phyloP scores from a whole-genome alignment of 1,140 invertebrate species.

The Luehdorfia chinensis region DNA sequence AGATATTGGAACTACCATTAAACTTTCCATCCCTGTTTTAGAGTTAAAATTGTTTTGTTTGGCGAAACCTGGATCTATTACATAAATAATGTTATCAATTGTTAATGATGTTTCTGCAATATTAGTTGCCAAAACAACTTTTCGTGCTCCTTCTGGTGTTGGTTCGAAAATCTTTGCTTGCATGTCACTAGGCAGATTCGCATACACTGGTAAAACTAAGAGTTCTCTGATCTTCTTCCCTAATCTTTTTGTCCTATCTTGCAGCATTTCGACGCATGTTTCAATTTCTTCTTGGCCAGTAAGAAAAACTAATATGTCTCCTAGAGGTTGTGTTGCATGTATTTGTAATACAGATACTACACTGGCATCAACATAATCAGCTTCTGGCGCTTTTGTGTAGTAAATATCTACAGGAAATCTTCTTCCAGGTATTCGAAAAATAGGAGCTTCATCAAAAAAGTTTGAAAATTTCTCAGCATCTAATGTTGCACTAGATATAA shows the following conservation, averaged over 20 bases:
- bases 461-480: slow-evolving; percentile 99
- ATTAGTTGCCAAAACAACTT: slow-evolving; percentile 98
- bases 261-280: slow-evolving; percentile 94
- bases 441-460: slow-evolving; percentile 99
- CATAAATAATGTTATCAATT: slow-evolving; percentile 99
- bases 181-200: slow-evolving; percentile 98
- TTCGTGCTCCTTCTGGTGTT: slow-evolving; percentile 95
- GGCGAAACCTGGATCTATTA: slow-evolving; percentile 99
- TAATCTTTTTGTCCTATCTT: slow-evolving; percentile 92
- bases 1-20: slow-evolving; percentile 98
- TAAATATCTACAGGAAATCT: slow-evolving; percentile 96
- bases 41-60: slow-evolving; percentile 99
- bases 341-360: slow-evolving; percentile 98
- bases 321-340: slow-evolving; percentile 95
- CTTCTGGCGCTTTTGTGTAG: slow-evolving; percentile 99
- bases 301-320: slow-evolving; percentile 98
- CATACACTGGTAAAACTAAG: slow-evolving; percentile 97
- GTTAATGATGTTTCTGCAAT: slow-evolving; percentile 99
- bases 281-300: slow-evolving; percentile 98
- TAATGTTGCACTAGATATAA: slow-evolving; percentile 98
- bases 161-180: slow-evolving; percentile 99
- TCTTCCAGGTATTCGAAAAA: slow-evolving; percentile 96
- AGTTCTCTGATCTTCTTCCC: slow-evolving; percentile 96
- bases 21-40: slow-evolving; percentile 97
- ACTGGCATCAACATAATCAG: slow-evolving; percentile 98